phyloP scores from a whole-genome alignment of 2,888 invertebrate genomes.

The Lycia hirtaria region DNA sequence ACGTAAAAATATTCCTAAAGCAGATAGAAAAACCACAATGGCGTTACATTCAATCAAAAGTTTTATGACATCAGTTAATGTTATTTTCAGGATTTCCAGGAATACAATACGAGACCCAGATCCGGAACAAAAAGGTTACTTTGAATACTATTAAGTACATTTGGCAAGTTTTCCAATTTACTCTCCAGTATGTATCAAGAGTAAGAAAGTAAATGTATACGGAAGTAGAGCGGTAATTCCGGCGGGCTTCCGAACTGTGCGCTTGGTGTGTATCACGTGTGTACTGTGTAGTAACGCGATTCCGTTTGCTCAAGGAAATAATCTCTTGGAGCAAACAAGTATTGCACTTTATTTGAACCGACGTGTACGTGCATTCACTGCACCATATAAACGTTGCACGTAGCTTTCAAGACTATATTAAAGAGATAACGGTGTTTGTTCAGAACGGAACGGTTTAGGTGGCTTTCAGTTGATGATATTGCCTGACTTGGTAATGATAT shows the following conservation, averaged over 20 bases:
- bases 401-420: constrained; percentile 40
- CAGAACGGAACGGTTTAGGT: constrained; percentile 25
- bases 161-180: constrained; percentile 33
- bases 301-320: constrained; percentile 74
- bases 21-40: too few species aligned
- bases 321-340: constrained; percentile 75
- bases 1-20: too few species aligned
- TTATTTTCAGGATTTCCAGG: too few species aligned
- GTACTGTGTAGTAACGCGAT: too few species aligned
- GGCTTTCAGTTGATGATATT: constrained; percentile 11
- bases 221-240: constrained; percentile 66
- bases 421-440: constrained; percentile 38
- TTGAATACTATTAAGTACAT: constrained; percentile 1
- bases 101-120: not conserved
- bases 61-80: not conserved
- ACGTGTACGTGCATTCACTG: constrained; percentile 57
- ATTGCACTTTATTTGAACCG: constrained; percentile 71
- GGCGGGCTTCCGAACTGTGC: constrained; percentile 60
- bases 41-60: not conserved
- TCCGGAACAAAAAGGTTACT: not conserved
- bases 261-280: constrained; percentile 54
- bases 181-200: constrained; percentile 45
- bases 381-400: constrained; percentile 35
- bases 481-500: not conserved
- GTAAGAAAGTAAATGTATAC: constrained; percentile 65